These are phyloP conservation scores for Matsumyia berberina DNA, from an alignment of 2,888 invertebrate species.

Conservation along the genomic window DNA sequence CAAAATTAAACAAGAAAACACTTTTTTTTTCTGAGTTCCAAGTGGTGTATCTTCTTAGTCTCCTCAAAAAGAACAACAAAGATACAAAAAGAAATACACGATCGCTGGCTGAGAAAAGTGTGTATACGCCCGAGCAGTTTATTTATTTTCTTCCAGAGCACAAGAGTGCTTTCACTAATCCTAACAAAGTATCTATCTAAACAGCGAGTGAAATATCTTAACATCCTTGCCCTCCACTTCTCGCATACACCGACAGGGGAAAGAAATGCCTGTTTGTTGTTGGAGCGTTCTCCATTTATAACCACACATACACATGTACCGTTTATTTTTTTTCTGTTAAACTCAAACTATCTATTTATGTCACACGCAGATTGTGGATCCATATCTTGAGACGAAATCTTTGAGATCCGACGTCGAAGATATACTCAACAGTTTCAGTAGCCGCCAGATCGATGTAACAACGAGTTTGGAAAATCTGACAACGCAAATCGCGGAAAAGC, in stretches of 20 bases:
- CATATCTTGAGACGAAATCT: conserved; percentile 88
- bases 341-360: conserved; percentile 80
- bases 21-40: conserved; percentile 12
- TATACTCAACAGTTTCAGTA: conserved; percentile 88
- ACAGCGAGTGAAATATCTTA: conserved; percentile 57
- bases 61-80: conserved; percentile 39
- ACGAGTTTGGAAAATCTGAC: conserved; percentile 90
- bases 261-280: conserved; percentile 30
- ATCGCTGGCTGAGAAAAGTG: conserved; percentile 14
- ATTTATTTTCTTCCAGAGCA: conserved; percentile 73
- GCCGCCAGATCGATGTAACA: conserved; percentile 87
- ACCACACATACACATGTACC: conserved; percentile 65
- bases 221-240: conserved; percentile 55
- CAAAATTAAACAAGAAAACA: conserved; percentile 42
- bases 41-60: conserved; percentile 7
- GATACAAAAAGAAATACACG: conserved; percentile 18
- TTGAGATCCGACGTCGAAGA: conserved; percentile 89
- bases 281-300: conserved; percentile 67
- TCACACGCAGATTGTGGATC: conserved; percentile 87
- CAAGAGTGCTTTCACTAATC: conserved; percentile 70
- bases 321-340: conserved; percentile 77
- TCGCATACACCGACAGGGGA: not conserved
- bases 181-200: conserved; percentile 67
- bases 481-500: conserved; percentile 87
- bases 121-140: conserved; percentile 43